Conservation (phyloP, 2,113 vertebrate genomes). For the Sinosuthora webbiana region DNA sequence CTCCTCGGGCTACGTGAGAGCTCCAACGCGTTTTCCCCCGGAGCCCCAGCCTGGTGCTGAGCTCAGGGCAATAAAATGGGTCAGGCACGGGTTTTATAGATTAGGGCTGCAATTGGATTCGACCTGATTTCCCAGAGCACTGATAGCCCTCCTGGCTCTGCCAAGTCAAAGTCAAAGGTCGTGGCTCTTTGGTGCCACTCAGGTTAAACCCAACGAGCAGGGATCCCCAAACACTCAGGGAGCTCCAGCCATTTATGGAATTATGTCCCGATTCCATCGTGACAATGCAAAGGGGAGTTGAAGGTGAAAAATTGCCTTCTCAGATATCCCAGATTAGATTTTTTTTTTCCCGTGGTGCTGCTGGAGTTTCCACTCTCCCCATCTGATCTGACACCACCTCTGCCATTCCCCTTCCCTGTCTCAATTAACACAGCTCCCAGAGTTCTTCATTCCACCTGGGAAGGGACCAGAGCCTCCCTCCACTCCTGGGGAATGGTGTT, state of each 20-base stretch:
- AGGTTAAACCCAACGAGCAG: background rate
- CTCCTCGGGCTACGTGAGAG: background rate
- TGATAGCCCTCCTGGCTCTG: conserved; percentile 11
- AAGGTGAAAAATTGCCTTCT: background rate
- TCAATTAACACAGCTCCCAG: accelerated
- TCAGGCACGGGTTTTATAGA: background rate
- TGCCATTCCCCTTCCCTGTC: background rate
- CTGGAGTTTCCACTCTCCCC: background rate
- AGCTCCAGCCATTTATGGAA: background rate
- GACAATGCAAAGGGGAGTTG: background rate
- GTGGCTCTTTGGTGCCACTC: background rate
- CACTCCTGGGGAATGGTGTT: accelerated
- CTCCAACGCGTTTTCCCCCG: background rate
- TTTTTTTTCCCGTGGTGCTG: background rate
- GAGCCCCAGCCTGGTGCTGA: background rate
- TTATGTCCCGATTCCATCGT: background rate
- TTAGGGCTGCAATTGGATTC: conserved; percentile 16
- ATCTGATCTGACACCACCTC: background rate
- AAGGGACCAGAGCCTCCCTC: background rate
- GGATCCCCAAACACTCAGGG: background rate
- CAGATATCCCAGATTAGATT: background rate
- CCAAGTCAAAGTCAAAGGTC: conserved; percentile 32
- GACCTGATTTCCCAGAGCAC: background rate
- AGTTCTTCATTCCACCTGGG: background rate
- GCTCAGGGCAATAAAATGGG: conserved; percentile 31